These are phyloP conservation scores for Panthera leo DNA, from an alignment of 2,113 vertebrate genomes.

Conservation along the genomic window DNA sequence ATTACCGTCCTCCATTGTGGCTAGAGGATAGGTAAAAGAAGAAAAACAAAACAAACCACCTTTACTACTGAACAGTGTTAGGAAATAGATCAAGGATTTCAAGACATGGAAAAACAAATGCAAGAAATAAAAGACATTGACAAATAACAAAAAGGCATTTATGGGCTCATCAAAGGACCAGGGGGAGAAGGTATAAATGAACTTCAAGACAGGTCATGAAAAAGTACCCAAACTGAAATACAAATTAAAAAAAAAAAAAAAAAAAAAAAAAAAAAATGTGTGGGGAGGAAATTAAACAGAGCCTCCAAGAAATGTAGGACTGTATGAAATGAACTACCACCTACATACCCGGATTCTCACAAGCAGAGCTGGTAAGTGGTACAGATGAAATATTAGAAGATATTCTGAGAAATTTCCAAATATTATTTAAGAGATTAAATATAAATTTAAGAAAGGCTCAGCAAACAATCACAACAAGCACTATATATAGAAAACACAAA, in stretches of 20 bases:
- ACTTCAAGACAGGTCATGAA: not conserved
- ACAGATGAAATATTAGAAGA: not conserved
- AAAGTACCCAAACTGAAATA: not conserved
- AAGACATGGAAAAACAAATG: not conserved
- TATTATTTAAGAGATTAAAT: not conserved
- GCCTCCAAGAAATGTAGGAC: not conserved
- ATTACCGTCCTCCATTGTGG: not conserved
- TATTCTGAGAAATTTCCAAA: not conserved
- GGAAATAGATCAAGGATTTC: not conserved
- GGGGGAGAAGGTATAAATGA: not conserved
- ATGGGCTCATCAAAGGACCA: not conserved
- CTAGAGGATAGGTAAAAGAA: not conserved
- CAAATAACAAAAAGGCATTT: not conserved
- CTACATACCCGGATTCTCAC: not conserved
- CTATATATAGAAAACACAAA: not conserved
- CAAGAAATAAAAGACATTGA: not conserved
- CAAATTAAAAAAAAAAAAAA: not conserved
- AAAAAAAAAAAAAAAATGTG: not conserved
- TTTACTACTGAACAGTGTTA: not conserved
- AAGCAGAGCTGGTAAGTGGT: not conserved
- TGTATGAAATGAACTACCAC: not conserved
- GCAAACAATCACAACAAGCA: not conserved
- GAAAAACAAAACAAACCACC: not conserved
- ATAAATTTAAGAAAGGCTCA: not conserved
- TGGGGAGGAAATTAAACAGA: not conserved